These are phyloP conservation scores for Lampris incognitus DNA, from an alignment of 2,113 vertebrate species.

Conservation along the genomic window DNA sequence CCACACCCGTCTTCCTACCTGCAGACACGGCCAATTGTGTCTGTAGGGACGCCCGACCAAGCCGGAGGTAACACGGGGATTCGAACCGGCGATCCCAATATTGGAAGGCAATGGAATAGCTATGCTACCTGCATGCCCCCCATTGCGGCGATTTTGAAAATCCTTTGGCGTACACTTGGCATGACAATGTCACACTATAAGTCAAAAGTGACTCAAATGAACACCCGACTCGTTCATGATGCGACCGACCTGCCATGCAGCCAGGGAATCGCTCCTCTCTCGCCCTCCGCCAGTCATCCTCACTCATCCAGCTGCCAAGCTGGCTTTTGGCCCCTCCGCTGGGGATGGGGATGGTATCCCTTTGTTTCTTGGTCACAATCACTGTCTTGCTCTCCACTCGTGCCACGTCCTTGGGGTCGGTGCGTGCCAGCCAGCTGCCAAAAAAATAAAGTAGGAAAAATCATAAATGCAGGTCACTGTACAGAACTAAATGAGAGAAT, in stretches of 20 bases:
- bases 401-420: constrained; percentile 95
- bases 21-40: too few species aligned
- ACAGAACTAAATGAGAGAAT: background rate
- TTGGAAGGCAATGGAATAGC: too few species aligned
- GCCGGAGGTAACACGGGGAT: too few species aligned
- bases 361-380: constrained; percentile 90
- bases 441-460: background rate
- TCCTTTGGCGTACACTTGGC: too few species aligned
- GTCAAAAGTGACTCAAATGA: too few species aligned
- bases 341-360: constrained; percentile 89
- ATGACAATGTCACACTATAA: too few species aligned
- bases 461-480: background rate
- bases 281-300: constrained; percentile 90
- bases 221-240: background rate
- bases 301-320: constrained; percentile 96
- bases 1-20: too few species aligned
- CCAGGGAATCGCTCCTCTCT: constrained; percentile 90
- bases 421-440: constrained; percentile 93
- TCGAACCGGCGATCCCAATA: too few species aligned
- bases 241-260: constrained; percentile 90
- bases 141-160: too few species aligned
- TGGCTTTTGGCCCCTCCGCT: constrained; percentile 85
- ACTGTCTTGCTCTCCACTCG: constrained; percentile 97
- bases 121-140: too few species aligned
- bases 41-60: too few species aligned